Conservation (phyloP, 2,888 invertebrate species). For the Caenorhabditis drosophilae region DNA sequence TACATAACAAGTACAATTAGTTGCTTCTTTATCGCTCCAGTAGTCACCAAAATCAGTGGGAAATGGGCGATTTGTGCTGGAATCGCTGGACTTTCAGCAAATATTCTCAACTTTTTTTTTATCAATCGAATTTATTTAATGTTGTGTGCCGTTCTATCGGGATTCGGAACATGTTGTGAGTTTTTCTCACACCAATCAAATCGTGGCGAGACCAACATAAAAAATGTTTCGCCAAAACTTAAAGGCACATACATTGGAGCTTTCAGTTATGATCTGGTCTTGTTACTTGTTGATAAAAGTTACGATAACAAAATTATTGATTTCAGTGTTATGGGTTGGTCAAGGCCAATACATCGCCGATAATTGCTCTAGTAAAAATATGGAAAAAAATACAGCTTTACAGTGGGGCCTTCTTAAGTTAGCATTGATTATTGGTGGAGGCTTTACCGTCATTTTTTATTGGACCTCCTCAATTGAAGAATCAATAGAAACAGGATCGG, state of each 20-base stretch:
- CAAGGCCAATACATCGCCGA: conserved; percentile 28
- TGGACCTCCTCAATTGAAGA: conserved; percentile 1
- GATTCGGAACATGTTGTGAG: conserved; percentile 14
- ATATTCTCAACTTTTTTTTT: neutral
- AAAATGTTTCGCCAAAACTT: no score
- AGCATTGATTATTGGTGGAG: conserved; percentile 16
- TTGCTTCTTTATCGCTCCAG: conserved; percentile 8
- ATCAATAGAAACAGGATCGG: neutral
- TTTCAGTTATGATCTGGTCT: no score
- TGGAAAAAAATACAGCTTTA: conserved; percentile 17
- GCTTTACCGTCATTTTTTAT: conserved; percentile 11
- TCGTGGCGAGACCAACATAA: no score
- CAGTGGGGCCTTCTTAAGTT: conserved; percentile 28
- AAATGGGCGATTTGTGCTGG: conserved; percentile 16
- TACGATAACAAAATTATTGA: no score
- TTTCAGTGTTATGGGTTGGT: conserved; percentile 29
- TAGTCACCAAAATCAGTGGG: conserved; percentile 8
- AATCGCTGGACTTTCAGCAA: conserved; percentile 2
- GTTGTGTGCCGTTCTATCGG: neutral
- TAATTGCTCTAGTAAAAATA: conserved; percentile 11
- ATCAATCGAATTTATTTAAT: no score
- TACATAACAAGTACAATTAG: conserved; percentile 17
- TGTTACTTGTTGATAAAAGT: no score
- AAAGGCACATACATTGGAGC: no score
- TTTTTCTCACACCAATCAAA: no score